Base-by-base conservation (phyloP, 2,888 invertebrate genomes). In the Melanophora roralis region DNA sequence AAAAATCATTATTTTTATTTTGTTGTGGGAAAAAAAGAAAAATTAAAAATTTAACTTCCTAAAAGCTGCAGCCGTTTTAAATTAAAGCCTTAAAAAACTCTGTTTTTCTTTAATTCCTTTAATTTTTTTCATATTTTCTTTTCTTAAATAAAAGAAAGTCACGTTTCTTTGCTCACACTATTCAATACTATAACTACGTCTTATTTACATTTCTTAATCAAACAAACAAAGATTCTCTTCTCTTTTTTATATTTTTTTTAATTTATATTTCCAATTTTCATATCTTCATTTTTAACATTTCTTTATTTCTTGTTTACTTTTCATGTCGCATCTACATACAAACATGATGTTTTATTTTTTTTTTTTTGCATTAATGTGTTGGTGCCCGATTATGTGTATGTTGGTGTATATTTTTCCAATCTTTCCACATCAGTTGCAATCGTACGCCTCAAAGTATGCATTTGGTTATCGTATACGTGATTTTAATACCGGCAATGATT, bases 381-480 rank as follows among this genome's bases (percentile, higher is more conserved):
- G 12, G 0, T 47, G 36, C 27, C 16, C 21, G 14, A 34, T 45
- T n/a, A 9, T 38, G 21, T 57, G 38, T 8, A 23, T 38, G 9
- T 4, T 3, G 7, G 16, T 34, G 2, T 38, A n/a, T 40, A 12
- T 43, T 1, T 23, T 6, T 73, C 34, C 49, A 57, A 59, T 59
- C 40, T 40, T 65, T 69, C 65, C 71, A 74, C 60, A 49, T 16
- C 91, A 93, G 93, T 86, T 92, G 57, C 92, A 92, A 65, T 72
- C 80, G 62, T 93, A 93, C 86, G 93, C 92, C 59, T 91, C 93
- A 0, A 92, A 92, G 86, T 93, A 93, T 89, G 92, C 92, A 84
- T 93, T 93, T 83, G 93, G 95, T 1, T 95, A 95, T 90, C 90
- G 93, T 78, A 94, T 96, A 4, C 92, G 92, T 69, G 95, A 96